Conservation (phyloP, 2,113 vertebrate genomes). For the Macroglossus sobrinus region DNA sequence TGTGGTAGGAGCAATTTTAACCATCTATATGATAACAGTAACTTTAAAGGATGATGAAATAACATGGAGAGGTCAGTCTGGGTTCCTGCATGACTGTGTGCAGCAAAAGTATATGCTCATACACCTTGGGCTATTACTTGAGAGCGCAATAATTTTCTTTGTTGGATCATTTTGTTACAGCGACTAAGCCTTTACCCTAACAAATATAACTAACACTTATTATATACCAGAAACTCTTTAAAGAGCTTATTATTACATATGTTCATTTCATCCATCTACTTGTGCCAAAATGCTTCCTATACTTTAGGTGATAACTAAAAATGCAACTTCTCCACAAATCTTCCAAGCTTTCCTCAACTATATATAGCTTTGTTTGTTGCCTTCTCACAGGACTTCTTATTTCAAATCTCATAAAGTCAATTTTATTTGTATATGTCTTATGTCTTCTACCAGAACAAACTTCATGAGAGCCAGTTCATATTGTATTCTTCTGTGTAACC, state of each 20-base stretch:
- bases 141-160: not conserved
- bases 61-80: not conserved
- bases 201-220: not conserved
- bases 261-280: not conserved
- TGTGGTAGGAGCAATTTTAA: not conserved
- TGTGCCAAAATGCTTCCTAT: not conserved
- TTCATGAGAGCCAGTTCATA: conserved; percentile 8
- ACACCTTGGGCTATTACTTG: not conserved
- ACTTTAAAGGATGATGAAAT: not conserved
- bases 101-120: not conserved
- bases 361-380: not conserved
- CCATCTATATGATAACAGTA: not conserved
- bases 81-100: not conserved
- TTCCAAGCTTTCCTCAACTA: not conserved
- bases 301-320: not conserved
- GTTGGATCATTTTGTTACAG: not conserved
- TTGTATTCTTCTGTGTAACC: not conserved
- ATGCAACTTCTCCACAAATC: not conserved
- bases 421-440: conserved; percentile 2
- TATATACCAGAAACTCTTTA: not conserved
- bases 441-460: not conserved
- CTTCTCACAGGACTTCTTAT: not conserved
- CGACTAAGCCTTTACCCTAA: not conserved
- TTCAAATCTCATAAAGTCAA: not conserved
- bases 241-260: not conserved